Percentiles rank a stretch among this genome's conserved stretches.
Conservation (phyloP, 2,797 vertebrate species). For the Australoheros facetus region DNA sequence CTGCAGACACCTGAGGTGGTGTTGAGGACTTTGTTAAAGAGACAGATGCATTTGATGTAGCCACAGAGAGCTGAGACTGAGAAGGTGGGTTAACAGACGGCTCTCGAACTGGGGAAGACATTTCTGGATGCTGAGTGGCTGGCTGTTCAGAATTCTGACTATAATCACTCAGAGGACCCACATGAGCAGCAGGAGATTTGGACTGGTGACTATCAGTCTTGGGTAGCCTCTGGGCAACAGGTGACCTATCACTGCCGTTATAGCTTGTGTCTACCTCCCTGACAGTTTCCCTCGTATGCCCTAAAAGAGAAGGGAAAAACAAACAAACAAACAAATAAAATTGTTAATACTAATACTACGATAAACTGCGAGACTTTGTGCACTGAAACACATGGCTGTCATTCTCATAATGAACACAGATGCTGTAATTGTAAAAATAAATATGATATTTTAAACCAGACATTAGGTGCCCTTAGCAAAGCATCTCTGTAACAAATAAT, state of each 20-base stretch:
- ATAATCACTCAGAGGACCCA: constrained; percentile 62
- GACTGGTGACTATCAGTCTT: constrained; percentile 65
- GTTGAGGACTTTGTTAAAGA: constrained; percentile 51
- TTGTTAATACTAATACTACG: neutral
- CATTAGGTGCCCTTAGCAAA: neutral
- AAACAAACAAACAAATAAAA: constrained; percentile 9
- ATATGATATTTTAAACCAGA: neutral
- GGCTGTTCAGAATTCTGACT: constrained; percentile 61
- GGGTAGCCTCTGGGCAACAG: constrained; percentile 58
- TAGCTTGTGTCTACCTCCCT: constrained; percentile 72
- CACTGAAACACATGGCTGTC: neutral
- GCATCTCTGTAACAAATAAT: neutral
- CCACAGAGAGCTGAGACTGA: constrained; percentile 48
- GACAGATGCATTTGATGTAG: constrained; percentile 23
- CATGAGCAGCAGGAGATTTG: constrained; percentile 50
- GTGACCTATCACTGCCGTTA: constrained; percentile 69
- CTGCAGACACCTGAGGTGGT: constrained; percentile 49
- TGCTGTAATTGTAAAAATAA: neutral
- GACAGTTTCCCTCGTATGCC: constrained; percentile 65
- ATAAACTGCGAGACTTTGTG: neutral
- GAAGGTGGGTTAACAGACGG: constrained; percentile 45
- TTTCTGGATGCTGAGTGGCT: constrained; percentile 57
- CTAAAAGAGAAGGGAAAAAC: constrained; percentile 49
- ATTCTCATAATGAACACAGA: neutral
- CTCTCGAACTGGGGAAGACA: constrained; percentile 58